Percentiles rank a stretch among this genome's conserved stretches.
phyloP scores from a whole-genome alignment of 2,888 invertebrate species.

The Sepiola atlantica region DNA sequence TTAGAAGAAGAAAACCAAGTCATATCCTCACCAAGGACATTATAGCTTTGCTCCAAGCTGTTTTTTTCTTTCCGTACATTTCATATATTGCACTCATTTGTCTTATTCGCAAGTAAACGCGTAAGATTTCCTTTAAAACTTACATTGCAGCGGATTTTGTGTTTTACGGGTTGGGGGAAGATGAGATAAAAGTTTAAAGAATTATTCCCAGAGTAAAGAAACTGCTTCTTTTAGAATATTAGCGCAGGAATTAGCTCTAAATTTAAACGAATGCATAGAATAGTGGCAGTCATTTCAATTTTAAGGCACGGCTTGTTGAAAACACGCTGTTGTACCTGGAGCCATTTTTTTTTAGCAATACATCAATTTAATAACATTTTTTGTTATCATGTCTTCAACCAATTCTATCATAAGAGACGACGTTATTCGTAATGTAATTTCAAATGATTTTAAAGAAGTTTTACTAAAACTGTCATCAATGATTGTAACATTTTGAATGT shows the following conservation, averaged over 20 bases:
- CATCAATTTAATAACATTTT: not conserved
- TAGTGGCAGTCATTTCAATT: not conserved
- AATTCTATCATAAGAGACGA: not conserved
- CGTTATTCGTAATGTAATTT: no score
- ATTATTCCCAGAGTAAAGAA: not conserved
- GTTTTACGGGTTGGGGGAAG: not conserved
- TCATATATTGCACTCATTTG: not conserved
- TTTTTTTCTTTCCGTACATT: not conserved
- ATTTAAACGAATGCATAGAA: not conserved
- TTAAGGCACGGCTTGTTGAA: not conserved
- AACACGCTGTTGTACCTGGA: not conserved
- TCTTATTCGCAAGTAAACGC: not conserved
- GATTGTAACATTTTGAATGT: no score
- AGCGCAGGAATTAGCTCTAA: not conserved
- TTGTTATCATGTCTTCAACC: not conserved
- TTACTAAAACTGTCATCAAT: no score
- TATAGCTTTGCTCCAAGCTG: not conserved
- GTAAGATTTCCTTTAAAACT: not conserved
- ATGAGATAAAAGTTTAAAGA: not conserved
- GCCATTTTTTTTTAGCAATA: not conserved
- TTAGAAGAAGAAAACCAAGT: not conserved
- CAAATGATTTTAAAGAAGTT: no score
- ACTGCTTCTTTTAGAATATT: not conserved
- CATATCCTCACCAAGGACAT: not conserved
- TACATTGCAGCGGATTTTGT: not conserved